These are phyloP conservation scores for Neoaliturus tenellus DNA, from an alignment of 2,888 invertebrate species.

Conservation along the genomic window DNA sequence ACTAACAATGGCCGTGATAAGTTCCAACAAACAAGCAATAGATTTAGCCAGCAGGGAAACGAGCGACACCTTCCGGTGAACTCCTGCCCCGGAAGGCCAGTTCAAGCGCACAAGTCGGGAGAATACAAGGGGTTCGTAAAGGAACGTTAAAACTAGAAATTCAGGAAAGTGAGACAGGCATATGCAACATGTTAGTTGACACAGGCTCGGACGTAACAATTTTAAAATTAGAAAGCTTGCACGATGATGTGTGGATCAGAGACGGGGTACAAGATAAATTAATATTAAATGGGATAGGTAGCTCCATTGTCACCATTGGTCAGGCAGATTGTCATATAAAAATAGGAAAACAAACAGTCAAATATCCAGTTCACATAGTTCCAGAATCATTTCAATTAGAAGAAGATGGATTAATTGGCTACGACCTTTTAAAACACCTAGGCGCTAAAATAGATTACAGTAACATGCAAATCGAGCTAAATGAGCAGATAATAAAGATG, in stretches of 20 bases:
- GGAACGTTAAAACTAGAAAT: background rate
- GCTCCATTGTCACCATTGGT: background rate
- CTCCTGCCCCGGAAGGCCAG: slow-evolving; percentile 19
- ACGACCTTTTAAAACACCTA: background rate
- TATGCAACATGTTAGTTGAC: slow-evolving; percentile 24
- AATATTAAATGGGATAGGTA: background rate
- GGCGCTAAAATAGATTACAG: slow-evolving; percentile 8
- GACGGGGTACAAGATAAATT: background rate
- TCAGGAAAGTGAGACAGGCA: background rate
- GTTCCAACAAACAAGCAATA: background rate
- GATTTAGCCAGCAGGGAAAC: slow-evolving; percentile 32
- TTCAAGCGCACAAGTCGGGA: background rate
- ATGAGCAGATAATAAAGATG: background rate
- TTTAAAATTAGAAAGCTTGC: slow-evolving; percentile 4
- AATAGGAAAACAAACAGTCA: background rate
- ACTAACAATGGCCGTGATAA: background rate
- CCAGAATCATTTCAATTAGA: slow-evolving; percentile 1
- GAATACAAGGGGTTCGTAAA: slow-evolving; percentile 7
- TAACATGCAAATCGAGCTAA: background rate
- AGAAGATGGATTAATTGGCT: slow-evolving; percentile 28
- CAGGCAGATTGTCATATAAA: slow-evolving; percentile 10
- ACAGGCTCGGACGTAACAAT: slow-evolving; percentile 7
- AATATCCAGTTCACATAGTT: background rate
- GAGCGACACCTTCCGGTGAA: background rate
- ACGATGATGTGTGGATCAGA: slow-evolving; percentile 2